Evolutionary conservation across 2,888 invertebrate genomes (phyloP).

Genomic region (Homarus gammarus): DNA sequence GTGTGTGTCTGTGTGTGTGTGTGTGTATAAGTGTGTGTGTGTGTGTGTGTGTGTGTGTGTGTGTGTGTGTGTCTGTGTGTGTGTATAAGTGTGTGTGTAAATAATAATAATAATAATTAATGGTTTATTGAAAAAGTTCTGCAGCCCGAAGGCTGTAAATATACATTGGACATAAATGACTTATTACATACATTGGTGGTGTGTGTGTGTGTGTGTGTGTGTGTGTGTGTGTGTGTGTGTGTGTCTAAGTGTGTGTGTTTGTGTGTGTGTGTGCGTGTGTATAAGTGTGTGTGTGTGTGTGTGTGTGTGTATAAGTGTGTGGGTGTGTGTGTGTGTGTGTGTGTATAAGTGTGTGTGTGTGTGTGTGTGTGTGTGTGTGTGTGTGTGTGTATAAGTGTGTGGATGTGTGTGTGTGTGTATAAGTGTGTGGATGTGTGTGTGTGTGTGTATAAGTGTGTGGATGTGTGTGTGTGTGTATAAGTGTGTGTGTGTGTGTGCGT

Average conservation of each 20-base stretch:
- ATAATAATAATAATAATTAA: too few species aligned
- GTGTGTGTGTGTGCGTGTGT: background rate
- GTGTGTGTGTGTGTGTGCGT: background rate
- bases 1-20: conserved; percentile 16
- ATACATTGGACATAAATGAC: too few species aligned
- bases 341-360: background rate
- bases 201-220: background rate
- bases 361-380: background rate
- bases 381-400: background rate
- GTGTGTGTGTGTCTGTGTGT: conserved; percentile 35
- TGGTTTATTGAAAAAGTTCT: too few species aligned
- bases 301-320: too few species aligned
- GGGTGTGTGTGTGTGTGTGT: background rate
- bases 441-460: too few species aligned
- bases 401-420: background rate
- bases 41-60: conserved; percentile 34
- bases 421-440: too few species aligned
- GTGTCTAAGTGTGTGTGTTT: background rate
- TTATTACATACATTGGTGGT: too few species aligned
- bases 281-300: background rate
- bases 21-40: conserved; percentile 10
- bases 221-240: background rate
- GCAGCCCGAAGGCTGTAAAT: too few species aligned
- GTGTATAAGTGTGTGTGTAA: too few species aligned
- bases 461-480: conserved; percentile 10